These are phyloP conservation scores for Branchinecta lindahli DNA, from an alignment of 1,140 invertebrate genomes.

Conservation along the genomic window DNA sequence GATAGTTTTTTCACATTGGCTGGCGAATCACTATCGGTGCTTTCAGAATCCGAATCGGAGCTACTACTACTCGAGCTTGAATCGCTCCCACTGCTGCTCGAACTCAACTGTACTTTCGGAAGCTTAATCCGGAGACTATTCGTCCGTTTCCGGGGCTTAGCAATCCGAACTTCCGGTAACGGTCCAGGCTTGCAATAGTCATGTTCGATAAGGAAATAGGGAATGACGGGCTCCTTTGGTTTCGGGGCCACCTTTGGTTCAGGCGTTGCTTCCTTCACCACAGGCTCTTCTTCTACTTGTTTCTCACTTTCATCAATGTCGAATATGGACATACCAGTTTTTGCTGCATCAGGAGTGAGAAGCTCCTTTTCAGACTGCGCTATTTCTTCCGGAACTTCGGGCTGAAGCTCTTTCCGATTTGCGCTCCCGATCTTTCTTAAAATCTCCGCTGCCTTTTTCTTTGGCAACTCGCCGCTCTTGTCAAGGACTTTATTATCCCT, in stretches of 20 bases:
- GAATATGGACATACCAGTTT: slow-evolving; percentile 17
- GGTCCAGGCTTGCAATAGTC: not conserved
- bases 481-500: slow-evolving; percentile 30
- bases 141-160: not conserved
- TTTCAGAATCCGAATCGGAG: slow-evolving; percentile 11
- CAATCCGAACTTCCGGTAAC: slow-evolving; percentile 4
- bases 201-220: not conserved
- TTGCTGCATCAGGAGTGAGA: slow-evolving; percentile 2
- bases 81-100: slow-evolving; percentile 42
- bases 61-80: slow-evolving; percentile 38
- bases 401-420: not conserved
- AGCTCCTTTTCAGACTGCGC: not conserved
- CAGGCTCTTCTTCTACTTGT: not conserved
- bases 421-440: not conserved
- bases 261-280: not conserved
- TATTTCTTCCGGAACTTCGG: not conserved
- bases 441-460: not conserved
- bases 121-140: not conserved
- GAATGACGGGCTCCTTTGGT: not conserved
- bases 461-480: not conserved
- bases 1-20: slow-evolving; percentile 23
- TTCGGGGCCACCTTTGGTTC: not conserved
- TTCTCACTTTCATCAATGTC: slow-evolving; percentile 20
- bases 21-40: slow-evolving; percentile 32
- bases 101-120: slow-evolving; percentile 29